These are phyloP conservation scores for Pangasianodon gigas DNA, from an alignment of 2,113 vertebrate genomes.

Conservation along the genomic window DNA sequence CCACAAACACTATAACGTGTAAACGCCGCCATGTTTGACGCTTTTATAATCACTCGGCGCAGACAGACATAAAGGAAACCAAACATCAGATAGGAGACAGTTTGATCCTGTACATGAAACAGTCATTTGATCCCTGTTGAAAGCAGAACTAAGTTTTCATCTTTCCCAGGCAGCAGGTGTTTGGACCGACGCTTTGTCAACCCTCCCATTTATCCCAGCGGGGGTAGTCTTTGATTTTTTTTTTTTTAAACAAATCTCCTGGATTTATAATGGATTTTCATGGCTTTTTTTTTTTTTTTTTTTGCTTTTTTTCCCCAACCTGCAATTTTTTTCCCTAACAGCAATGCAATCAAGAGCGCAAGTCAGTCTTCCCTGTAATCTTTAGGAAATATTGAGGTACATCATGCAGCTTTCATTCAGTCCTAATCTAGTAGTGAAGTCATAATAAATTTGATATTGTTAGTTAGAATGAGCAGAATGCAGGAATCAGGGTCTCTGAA, in stretches of 20 bases:
- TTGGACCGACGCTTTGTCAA: not conserved
- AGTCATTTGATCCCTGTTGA: not conserved
- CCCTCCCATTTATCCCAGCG: not conserved
- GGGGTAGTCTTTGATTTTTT: not conserved
- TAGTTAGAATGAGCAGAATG: not conserved
- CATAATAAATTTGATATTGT: not conserved
- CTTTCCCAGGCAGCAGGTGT: constrained; percentile 9
- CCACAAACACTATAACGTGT: not conserved
- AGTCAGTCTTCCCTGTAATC: no score
- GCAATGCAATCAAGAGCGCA: not conserved
- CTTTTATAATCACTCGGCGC: not conserved
- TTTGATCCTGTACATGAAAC: constrained; percentile 25
- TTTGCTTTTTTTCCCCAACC: not conserved
- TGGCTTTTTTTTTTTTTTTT: not conserved
- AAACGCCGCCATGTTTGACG: not conserved
- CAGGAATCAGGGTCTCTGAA: not conserved
- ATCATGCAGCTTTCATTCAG: not conserved
- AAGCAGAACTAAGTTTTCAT: constrained; percentile 2
- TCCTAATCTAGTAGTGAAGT: not conserved
- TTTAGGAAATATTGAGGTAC: not conserved
- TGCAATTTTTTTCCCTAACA: not conserved
- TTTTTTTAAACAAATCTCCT: not conserved
- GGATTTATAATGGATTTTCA: not conserved
- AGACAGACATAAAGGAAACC: constrained; percentile 7
- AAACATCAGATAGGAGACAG: constrained; percentile 18